phyloP scores from a whole-genome alignment of 2,797 vertebrate genomes.

The Meriones psammophilus region DNA sequence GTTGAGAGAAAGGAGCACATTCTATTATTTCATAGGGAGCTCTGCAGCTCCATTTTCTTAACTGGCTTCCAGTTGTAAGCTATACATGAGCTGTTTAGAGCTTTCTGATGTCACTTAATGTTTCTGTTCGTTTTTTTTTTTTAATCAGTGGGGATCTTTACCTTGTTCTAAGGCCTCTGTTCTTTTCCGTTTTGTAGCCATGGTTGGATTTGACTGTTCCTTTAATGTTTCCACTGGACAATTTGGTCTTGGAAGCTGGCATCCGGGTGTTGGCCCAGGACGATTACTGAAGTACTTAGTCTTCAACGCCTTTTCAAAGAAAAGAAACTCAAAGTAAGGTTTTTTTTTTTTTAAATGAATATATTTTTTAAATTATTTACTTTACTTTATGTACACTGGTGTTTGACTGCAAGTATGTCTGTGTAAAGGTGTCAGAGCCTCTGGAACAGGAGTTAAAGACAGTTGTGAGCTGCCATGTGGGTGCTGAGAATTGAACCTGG shows the following conservation, averaged over 20 bases:
- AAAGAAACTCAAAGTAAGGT: background rate
- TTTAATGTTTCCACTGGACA: constrained; percentile 93
- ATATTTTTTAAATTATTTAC: no score
- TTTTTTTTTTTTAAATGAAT: no score
- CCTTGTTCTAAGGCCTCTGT: constrained; percentile 93
- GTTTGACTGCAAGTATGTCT: no score
- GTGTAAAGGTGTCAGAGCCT: no score
- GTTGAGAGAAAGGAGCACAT: background rate
- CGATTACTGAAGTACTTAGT: constrained; percentile 96
- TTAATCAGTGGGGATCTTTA: constrained; percentile 82
- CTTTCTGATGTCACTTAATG: background rate
- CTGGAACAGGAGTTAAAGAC: no score
- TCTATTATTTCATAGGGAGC: background rate
- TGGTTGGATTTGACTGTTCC: constrained; percentile 91
- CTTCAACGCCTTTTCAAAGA: constrained; percentile 92
- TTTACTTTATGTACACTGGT: no score
- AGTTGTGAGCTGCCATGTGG: no score
- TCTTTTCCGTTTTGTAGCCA: constrained; percentile 94
- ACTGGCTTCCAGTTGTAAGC: background rate
- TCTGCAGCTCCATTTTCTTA: background rate
- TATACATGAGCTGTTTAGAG: background rate
- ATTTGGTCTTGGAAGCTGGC: constrained; percentile 95
- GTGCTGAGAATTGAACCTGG: no score
- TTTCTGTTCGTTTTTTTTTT: background rate
- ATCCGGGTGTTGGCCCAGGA: constrained; percentile 95